These are phyloP conservation scores for Catamblyrhynchus diadema DNA, from an alignment of 2,797 vertebrate genomes.

Conservation along the genomic window DNA sequence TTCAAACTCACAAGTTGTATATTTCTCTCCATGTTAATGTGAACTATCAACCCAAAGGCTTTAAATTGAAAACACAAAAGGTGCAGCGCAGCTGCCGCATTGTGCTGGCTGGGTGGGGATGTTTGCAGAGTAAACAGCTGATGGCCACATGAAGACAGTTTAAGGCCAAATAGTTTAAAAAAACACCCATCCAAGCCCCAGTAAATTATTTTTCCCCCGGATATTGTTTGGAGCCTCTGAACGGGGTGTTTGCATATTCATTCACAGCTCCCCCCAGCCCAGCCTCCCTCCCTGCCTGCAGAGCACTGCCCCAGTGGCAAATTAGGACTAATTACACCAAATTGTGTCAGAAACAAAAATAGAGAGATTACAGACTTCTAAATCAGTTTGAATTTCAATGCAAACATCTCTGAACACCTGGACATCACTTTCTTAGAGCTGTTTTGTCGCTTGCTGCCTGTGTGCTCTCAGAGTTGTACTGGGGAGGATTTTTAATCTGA, in stretches of 20 bases:
- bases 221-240: slow-evolving; percentile 29
- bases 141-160: slow-evolving; percentile 72
- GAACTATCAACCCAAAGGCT: slow-evolving; percentile 71
- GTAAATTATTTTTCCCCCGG: slow-evolving; percentile 62
- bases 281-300: not conserved
- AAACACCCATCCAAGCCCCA: slow-evolving; percentile 33
- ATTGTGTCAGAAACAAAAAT: slow-evolving; percentile 37
- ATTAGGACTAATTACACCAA: slow-evolving; percentile 45
- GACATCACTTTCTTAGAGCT: not conserved
- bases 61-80: slow-evolving; percentile 73
- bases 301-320: not conserved
- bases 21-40: slow-evolving; percentile 74
- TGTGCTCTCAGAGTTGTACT: not conserved
- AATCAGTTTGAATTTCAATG: slow-evolving; percentile 7
- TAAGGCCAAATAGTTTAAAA: slow-evolving; percentile 69
- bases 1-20: slow-evolving; percentile 77
- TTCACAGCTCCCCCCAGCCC: not conserved
- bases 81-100: slow-evolving; percentile 61
- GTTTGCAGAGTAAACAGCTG: slow-evolving; percentile 75
- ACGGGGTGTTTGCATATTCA: not conserved
- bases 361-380: not conserved
- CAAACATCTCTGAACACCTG: slow-evolving; percentile 9
- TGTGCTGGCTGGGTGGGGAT: slow-evolving; percentile 53
- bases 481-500: not conserved
- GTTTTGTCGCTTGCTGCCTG: not conserved